Evolutionary conservation across 2,888 invertebrate genomes (phyloP), one percentile per base, ranked within the genome.

Genomic region (Hydraecia micacea): DNA sequence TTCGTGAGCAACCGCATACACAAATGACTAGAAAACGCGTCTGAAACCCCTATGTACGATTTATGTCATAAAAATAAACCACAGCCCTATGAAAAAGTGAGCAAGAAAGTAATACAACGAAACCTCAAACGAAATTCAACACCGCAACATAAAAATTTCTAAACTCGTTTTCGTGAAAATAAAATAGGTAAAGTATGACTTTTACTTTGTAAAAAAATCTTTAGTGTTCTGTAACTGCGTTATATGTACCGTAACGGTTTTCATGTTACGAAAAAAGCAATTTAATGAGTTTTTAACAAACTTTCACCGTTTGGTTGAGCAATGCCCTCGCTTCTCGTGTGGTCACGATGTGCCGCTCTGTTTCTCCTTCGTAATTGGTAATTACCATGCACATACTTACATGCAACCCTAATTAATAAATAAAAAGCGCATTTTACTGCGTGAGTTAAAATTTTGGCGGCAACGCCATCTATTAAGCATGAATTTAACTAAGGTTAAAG

Each of bases 241-340:
- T 86, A 88, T 86, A 90, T 87, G 75, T 83, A 88, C 88, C 92
- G 93, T 90, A 91, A 94, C 94, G 89, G 88, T 92, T 92, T 92
- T 93, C 92, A 91, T 93, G 93, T 86, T 80, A 89, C 87, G 86
- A 91, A 91, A 93, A 93, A 93, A 91, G 89, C 89, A 85, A 90
- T 90, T 92, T 93, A 91, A 90, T 91, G 90, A 89, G 87, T 91
- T 93, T 91, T 88, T 87, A 88, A 55, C 80, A 80, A 81, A 92
- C 95, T 95, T 95, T 95, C 95, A 94, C 93, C 88, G 79, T 88
- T 90, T 88, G 78, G 87, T 89, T 90, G 86, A 84, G 87, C 84
- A 89, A 89, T 80, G 80, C 63, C 78, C 80, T 65, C 79, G 83
- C 68, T 82, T 87, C 87, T 88, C 88, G 78, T 86, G 89, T 86